Base-by-base conservation (phyloP, 2,888 invertebrate genomes). In the Amblyjoppa proteus region DNA sequence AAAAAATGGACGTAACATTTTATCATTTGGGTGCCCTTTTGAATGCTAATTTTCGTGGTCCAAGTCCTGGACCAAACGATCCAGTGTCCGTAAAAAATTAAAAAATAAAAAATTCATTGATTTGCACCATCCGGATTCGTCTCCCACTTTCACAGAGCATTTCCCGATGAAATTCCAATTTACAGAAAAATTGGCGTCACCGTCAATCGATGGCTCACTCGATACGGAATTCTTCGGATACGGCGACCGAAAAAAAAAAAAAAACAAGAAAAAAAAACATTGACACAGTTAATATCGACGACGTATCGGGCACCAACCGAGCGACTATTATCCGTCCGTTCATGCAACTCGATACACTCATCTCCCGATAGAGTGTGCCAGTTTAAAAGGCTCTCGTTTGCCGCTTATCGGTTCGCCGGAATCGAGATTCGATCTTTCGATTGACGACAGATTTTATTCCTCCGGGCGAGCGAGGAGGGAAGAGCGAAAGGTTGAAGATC, bases 371-470 rank as follows among this genome's bases (percentile, higher is more conserved):
- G 78, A 81, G 74, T 58, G 69, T 75, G 64, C 61, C 81, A 64
- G 81, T 51, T 68, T 51, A 28, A 68, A 77, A 70, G 71, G 56
- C 51, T 74, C 66, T 78, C 77, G 70, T 45, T 45, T 49, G 51
- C 56, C 58, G 71, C 81, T 82, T 85, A 85, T 85, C 85, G 82
- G 51, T 56, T 74, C 64, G 13, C 41, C 75, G 70, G 56, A 66
- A 85, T 82, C 81, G 85, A 85, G 87, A 88, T 88, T 83, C 81
- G 83, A 88, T 85, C 88, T 82, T 84, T 83, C 74, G 83, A 86
- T 88, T 83, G 79, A 79, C 83, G 84, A 82, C 77, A 86, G 86
- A 87, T 87, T 87, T 84, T 83, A 86, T 87, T 87, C 70, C n/a
- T 31, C 75, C 68, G 74, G 71, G 75, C 71, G 13, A 16, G 5